phyloP scores from a whole-genome alignment of 37 sponge, comb jelly and placozoan species.

The Halisarca cf. caerulea region DNA sequence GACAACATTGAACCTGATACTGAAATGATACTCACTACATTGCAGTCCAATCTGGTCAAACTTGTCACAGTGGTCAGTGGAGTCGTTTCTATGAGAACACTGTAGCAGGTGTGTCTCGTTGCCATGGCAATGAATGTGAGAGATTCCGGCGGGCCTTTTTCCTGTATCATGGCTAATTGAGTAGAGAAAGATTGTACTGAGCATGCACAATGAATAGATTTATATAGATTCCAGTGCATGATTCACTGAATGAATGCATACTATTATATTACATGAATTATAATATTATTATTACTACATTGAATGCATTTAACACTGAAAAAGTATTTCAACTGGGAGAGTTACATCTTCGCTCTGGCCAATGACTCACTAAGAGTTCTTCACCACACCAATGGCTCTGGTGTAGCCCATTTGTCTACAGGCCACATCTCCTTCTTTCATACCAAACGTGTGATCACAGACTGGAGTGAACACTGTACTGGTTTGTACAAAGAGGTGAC shows the following conservation, averaged over 20 bases:
- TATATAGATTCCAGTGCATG: too few species aligned
- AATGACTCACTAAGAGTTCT: background rate
- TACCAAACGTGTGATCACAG: background rate
- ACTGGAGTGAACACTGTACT: background rate
- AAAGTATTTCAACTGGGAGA: too few species aligned
- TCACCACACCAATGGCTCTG: background rate
- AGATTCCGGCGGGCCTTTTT: background rate
- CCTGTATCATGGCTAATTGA: background rate
- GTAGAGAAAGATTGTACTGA: too few species aligned
- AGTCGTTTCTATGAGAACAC: background rate
- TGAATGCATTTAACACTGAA: too few species aligned
- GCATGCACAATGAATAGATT: too few species aligned
- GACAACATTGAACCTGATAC: too few species aligned
- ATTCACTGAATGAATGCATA: too few species aligned
- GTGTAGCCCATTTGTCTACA: background rate
- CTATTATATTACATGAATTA: too few species aligned
- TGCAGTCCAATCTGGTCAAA: slow-evolving; percentile 1
- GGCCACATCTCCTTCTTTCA: background rate
- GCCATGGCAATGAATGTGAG: background rate
- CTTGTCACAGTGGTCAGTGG: background rate
- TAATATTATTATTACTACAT: too few species aligned
- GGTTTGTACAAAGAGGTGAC: background rate
- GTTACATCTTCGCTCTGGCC: too few species aligned
- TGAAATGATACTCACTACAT: background rate
- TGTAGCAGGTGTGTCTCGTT: background rate